Percentiles rank a stretch among this genome's conserved stretches.
phyloP scores from a whole-genome alignment of 2,797 vertebrate species.

The Naso thynnoides region DNA sequence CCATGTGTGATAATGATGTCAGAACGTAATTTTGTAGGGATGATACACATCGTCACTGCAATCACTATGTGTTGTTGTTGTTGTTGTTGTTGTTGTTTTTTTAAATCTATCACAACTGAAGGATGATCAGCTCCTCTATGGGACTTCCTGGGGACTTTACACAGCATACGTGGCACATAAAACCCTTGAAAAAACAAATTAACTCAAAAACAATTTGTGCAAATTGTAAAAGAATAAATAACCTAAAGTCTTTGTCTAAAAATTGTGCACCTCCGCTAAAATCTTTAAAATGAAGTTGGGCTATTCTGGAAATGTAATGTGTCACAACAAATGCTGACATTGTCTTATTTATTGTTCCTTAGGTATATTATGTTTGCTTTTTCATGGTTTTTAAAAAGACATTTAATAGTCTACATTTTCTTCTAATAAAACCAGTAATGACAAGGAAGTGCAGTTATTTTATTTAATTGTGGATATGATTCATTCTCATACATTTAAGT shows the following conservation, averaged over 20 bases:
- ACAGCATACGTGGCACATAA: too few relatives aligned
- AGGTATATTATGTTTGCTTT: constrained; percentile 4
- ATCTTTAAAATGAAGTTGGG: neutral
- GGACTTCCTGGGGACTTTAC: neutral
- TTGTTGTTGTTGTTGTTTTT: neutral
- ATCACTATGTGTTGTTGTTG: neutral
- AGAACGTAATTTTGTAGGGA: neutral
- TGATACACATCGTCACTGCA: neutral
- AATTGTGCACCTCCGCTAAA: neutral
- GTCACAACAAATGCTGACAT: neutral
- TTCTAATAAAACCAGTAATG: constrained; percentile 43
- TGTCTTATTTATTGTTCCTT: neutral
- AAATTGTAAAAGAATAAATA: neutral
- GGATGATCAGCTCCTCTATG: neutral
- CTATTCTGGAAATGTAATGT: constrained; percentile 7
- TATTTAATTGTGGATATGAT: neutral
- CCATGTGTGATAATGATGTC: neutral
- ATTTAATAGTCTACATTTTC: constrained; percentile 25
- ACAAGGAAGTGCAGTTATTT: neutral
- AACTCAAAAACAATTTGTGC: neutral
- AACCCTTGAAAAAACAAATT: neutral
- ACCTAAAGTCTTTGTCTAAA: neutral
- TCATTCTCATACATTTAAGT: neutral
- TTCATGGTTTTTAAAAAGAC: constrained; percentile 34
- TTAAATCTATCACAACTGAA: constrained; percentile 1